phyloP scores from a whole-genome alignment of 2,797 vertebrate species.

The Amphiprion clarkii region DNA sequence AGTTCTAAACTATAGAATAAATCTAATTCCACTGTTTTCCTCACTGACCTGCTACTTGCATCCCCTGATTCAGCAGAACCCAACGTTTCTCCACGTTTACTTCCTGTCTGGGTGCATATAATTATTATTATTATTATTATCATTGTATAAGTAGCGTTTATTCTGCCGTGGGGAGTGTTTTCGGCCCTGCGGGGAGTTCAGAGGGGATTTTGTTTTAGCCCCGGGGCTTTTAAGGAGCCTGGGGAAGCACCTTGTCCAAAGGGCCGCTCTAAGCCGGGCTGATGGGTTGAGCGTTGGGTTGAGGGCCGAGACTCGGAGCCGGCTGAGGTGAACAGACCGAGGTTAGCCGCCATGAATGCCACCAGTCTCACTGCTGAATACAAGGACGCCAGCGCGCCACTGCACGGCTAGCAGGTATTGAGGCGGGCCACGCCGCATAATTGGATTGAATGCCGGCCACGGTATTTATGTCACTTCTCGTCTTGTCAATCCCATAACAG shows the following conservation, averaged over 20 bases:
- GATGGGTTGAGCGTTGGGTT: constrained; percentile 92
- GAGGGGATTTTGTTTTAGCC: constrained; percentile 85
- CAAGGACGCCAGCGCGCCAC: constrained; percentile 91
- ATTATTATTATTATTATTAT: too few relatives aligned
- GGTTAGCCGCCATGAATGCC: constrained; percentile 73
- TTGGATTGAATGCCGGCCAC: constrained; percentile 96
- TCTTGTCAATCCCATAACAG: constrained; percentile 97
- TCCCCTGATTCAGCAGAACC: not conserved
- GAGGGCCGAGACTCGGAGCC: constrained; percentile 86
- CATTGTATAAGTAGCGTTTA: too few relatives aligned
- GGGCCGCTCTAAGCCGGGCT: constrained; percentile 88
- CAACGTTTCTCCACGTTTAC: constrained; percentile 10
- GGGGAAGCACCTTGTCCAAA: constrained; percentile 92
- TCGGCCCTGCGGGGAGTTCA: constrained; percentile 71
- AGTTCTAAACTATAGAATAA: too few relatives aligned
- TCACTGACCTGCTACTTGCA: too few relatives aligned
- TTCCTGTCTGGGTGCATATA: constrained; percentile 24
- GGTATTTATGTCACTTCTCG: constrained; percentile 99
- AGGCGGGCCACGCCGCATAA: constrained; percentile 95
- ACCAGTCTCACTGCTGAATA: constrained; percentile 86
- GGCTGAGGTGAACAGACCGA: constrained; percentile 77
- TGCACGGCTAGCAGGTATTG: constrained; percentile 94
- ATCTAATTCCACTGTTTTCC: too few relatives aligned
- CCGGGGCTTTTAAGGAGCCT: constrained; percentile 80
- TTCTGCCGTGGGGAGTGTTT: too few relatives aligned